phyloP scores from a whole-genome alignment of 1,140 invertebrate species.

The Trachymyrmex cornetzi region DNA sequence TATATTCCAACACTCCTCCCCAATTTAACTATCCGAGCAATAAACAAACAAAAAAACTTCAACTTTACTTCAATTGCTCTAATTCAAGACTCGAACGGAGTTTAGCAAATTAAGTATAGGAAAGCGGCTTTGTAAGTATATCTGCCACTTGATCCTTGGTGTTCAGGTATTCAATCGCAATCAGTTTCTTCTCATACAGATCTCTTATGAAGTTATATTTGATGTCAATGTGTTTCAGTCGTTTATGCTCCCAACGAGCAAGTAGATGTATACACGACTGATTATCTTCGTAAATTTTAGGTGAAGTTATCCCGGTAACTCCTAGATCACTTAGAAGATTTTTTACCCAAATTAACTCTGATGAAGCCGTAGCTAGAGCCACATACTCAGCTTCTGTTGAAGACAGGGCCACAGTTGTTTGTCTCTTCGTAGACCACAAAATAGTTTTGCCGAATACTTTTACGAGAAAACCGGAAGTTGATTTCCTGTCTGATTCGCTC shows the following conservation, averaged over 20 bases:
- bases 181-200: not conserved
- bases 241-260: not conserved
- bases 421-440: not conserved
- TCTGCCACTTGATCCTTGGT: not conserved
- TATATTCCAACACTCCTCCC: no score
- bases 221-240: no score
- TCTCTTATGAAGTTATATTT: no score
- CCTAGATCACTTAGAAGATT: not conserved
- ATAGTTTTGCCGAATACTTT: not conserved
- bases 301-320: not conserved
- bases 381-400: not conserved
- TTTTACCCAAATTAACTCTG: not conserved
- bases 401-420: not conserved
- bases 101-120: not conserved
- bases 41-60: no score
- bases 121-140: not conserved
- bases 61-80: not conserved
- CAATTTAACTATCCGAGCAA: no score
- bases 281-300: not conserved
- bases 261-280: not conserved
- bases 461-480: not conserved
- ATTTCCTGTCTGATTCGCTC: not conserved
- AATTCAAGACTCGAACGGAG: not conserved
- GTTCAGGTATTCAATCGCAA: not conserved
- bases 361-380: not conserved